A percentile compares a stretch with the other conserved stretches of the same genome.
Conservation (phyloP, 2,797 vertebrate species). For the Fistularia tabacaria region DNA sequence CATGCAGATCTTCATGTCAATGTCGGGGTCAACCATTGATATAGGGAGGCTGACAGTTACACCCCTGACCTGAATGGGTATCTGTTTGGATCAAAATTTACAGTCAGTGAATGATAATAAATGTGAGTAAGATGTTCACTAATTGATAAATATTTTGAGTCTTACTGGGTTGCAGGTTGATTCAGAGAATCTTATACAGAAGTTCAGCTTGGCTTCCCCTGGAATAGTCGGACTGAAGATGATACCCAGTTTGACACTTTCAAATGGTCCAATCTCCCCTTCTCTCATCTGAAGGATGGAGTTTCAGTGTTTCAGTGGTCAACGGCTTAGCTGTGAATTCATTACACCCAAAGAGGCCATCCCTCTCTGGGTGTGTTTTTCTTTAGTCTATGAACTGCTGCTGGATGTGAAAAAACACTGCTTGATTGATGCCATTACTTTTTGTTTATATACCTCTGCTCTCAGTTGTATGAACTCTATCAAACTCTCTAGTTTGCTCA, state of each 20-base stretch:
- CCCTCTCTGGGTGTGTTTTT: too few relatives aligned
- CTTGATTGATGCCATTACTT: too few relatives aligned
- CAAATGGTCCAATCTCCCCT: conserved; percentile 81
- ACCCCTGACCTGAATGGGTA: conserved; percentile 73
- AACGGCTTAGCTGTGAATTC: not conserved
- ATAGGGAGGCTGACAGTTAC: conserved; percentile 76
- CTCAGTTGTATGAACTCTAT: too few relatives aligned
- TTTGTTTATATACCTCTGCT: too few relatives aligned
- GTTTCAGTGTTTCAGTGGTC: not conserved
- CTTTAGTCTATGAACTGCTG: too few relatives aligned
- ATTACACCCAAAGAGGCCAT: not conserved
- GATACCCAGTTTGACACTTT: conserved; percentile 79
- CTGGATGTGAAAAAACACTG: too few relatives aligned
- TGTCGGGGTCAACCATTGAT: conserved; percentile 75
- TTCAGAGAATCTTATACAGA: conserved; percentile 81
- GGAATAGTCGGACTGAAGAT: conserved; percentile 81
- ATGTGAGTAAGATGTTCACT: not conserved
- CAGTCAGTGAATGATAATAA: not conserved
- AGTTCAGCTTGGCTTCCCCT: conserved; percentile 69
- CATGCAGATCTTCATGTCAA: conserved; percentile 90
- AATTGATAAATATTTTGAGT: conserved; percentile 4
- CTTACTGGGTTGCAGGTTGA: conserved; percentile 78
- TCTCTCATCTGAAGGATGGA: conserved; percentile 68
- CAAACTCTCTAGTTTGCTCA: too few relatives aligned
- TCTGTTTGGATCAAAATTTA: conserved; percentile 56